Conservation (phyloP, 2,797 vertebrate species). For the Melanotaenia maccullochi region DNA sequence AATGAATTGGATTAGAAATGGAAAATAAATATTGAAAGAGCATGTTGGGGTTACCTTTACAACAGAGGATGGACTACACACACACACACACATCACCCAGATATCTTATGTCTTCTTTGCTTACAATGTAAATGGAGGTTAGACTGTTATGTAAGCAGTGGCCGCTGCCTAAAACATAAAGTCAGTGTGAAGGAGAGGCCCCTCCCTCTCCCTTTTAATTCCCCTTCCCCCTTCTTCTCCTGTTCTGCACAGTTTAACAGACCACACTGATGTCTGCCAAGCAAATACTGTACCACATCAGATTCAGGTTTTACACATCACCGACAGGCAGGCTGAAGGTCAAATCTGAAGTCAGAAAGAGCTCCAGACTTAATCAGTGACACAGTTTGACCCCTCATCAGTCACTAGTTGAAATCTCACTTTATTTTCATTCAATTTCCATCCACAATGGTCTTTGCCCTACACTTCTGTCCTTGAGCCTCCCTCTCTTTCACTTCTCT, state of each 20-base stretch:
- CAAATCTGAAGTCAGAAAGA: constrained; percentile 1
- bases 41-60: background rate
- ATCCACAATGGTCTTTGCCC: constrained; percentile 4
- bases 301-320: constrained; percentile 13
- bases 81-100: background rate
- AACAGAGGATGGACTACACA: background rate
- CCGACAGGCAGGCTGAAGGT: constrained; percentile 2
- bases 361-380: background rate
- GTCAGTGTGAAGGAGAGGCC: constrained; percentile 32
- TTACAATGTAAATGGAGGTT: constrained; percentile 49
- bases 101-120: background rate
- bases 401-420: background rate
- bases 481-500: constrained; percentile 20
- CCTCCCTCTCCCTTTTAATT: constrained; percentile 23
- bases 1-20: constrained; percentile 34
- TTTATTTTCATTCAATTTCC: background rate
- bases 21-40: constrained; percentile 20
- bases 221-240: constrained; percentile 47
- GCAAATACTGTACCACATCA: constrained; percentile 35
- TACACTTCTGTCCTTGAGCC: background rate
- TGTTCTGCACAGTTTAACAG: constrained; percentile 43
- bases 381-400: background rate
- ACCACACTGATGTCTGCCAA: constrained; percentile 32
- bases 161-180: constrained; percentile 41
- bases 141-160: constrained; percentile 65